phyloP scores from a whole-genome alignment of 2,797 vertebrate genomes.

The Anguilla pacifica region DNA sequence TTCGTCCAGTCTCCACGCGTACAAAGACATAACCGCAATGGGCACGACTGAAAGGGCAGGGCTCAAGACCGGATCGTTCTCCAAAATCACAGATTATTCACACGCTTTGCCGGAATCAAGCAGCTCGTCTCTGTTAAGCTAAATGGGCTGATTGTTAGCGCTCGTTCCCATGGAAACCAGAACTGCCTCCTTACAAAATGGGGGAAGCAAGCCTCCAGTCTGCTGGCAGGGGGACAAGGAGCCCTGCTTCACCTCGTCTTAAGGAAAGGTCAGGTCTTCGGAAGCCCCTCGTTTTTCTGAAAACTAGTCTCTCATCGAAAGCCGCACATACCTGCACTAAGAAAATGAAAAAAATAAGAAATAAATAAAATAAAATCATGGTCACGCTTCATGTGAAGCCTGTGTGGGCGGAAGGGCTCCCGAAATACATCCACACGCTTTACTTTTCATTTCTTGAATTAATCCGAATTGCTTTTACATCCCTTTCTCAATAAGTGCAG shows the following conservation, averaged over 20 bases:
- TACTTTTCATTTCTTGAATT: background rate
- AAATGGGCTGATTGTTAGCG: constrained; percentile 49
- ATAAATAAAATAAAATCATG: background rate
- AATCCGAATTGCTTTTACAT: background rate
- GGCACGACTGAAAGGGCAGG: background rate
- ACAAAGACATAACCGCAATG: background rate
- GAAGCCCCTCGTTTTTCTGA: constrained; percentile 2
- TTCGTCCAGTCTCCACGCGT: background rate
- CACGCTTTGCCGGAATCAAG: constrained; percentile 21
- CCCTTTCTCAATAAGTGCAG: background rate
- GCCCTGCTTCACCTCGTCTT: background rate
- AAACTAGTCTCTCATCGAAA: background rate
- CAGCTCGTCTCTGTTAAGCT: constrained; percentile 41
- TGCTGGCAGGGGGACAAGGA: background rate
- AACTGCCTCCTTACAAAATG: constrained; percentile 43
- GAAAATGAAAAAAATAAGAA: background rate
- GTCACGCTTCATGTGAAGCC: background rate
- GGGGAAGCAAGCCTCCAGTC: background rate
- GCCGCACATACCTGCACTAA: background rate
- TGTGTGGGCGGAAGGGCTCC: background rate
- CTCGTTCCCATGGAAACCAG: constrained; percentile 46
- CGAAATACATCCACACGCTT: background rate
- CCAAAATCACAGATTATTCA: constrained; percentile 16
- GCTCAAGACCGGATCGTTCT: background rate
- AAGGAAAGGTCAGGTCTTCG: background rate